phyloP scores from a whole-genome alignment of 2,888 invertebrate genomes.

The Harpalus rubripes region DNA sequence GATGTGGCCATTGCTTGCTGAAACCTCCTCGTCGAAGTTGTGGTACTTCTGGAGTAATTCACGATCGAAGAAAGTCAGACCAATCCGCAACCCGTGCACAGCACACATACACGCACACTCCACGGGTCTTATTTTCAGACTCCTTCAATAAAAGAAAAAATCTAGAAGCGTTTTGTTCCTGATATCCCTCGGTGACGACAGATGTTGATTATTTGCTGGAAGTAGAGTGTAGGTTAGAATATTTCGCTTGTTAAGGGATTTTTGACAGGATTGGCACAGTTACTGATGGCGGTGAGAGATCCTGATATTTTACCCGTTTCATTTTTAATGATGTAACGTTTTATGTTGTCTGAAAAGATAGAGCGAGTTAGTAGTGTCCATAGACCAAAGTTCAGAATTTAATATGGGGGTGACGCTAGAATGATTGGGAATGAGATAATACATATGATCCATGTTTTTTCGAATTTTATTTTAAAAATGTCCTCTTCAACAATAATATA shows the following conservation, averaged over 20 bases:
- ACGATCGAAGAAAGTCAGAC: slow-evolving; percentile 57
- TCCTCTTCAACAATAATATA: too few species aligned
- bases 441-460: too few species aligned
- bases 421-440: too few species aligned
- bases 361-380: background rate
- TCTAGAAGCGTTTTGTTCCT: slow-evolving; percentile 26
- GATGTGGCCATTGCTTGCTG: slow-evolving; percentile 11
- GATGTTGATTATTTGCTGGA: slow-evolving; percentile 53
- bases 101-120: slow-evolving; percentile 52
- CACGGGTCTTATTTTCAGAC: slow-evolving; percentile 64
- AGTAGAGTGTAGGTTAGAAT: slow-evolving; percentile 42
- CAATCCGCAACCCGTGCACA: slow-evolving; percentile 50
- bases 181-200: slow-evolving; percentile 33
- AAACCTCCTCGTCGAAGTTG: slow-evolving; percentile 1
- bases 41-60: slow-evolving; percentile 57
- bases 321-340: background rate
- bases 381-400: too few species aligned
- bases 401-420: too few species aligned
- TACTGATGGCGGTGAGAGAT: background rate
- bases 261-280: slow-evolving; percentile 51
- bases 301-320: slow-evolving; percentile 14
- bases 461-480: too few species aligned
- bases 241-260: slow-evolving; percentile 57
- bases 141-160: slow-evolving; percentile 63
- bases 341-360: background rate